Evolutionary conservation across 2,888 invertebrate genomes (phyloP), one percentile per base, ranked within the genome.

Genomic region (Dryobota labecula): DNA sequence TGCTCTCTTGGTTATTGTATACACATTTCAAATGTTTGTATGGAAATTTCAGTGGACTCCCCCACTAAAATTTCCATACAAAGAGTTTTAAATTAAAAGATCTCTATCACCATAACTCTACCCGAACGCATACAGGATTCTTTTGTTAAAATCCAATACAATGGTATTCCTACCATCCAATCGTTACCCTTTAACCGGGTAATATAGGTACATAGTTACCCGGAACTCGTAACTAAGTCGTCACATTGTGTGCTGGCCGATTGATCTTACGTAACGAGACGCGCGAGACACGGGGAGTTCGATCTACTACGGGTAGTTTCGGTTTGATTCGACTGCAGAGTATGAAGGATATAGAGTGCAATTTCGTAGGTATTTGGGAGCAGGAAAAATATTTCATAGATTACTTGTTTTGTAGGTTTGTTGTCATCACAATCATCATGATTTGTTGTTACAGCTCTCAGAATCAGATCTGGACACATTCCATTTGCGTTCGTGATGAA

Each of bases 251-350:
- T 47, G 62, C 56, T 43, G 9, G 61, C 51, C 79, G 60, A 78
- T 78, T 73, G 79, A 81, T 81, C 79, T 81, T 66, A 33, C 18
- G 69, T 73, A 81, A 77, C 77, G 69, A 66, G 73, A 30, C 68
- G 51, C 61, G 47, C 27, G 68, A 73, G 80, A 63, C 60, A 45
- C 45, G 71, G 33, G 33, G 38, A 57, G 53, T 73, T 51, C 62
- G 63, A 79, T 33, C 76, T 76, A 60, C 76, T 76, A 60, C 51
- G 36, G 24, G 41, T 61, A 61, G 61, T 24, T 57, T 79, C 27
- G 47, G 54, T 68, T 56, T 24, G 18, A 13, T 11, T 8, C 1
- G 0, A 2, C 13, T 0, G 2, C 0, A 9, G 49, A 0, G 77
- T 77, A 79, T 41, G 7, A 30, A 69, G 6, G 0, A 0, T 65